Base-by-base conservation (phyloP, 2,888 invertebrate species). In the Belgica antarctica region DNA sequence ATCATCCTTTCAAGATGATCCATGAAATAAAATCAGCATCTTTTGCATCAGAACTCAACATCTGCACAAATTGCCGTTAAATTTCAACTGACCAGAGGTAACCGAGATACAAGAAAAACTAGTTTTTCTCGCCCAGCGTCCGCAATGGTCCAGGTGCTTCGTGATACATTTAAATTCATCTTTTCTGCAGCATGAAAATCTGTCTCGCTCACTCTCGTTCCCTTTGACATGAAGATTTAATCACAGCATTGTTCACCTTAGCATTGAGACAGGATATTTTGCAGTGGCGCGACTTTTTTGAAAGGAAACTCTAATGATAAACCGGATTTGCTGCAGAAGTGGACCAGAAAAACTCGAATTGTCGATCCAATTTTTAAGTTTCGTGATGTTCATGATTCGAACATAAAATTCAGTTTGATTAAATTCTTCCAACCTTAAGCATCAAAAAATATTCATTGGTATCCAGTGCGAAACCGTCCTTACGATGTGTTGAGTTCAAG, bases 361-460 rank as follows among this genome's bases (percentile, higher is more conserved):
- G 5, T 7, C 57, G 19, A n/a, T n/a, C n/a, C n/a, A n/a, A 22
- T 25, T 59, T 27, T 27, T 12, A 59, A 27, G 59, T 59, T 68
- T 70, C 70, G 41, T 70, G 59, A 70, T 70, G 27, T 36, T 17
- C 15, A 24, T n/a, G 61, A 70, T 59, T 17, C 27, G 22, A 36
- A 70, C n/a, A 24, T 61, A n/a, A 41, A 59, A 61, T 41, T 70
- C 70, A 70, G 70, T 70, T 70, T 70, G 70, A 61, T 70, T 70
- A 70, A 70, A 70, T 70, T 46, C 70, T 70, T 70, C 61, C 70
- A 70, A 61, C 70, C n/a, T 41, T 59, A 25, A 70, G 61, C 70
- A 70, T 70, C 70, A 68, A 68, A 68, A 68, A 68, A 68, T 68
- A 57, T 68, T 68, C 68, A 68, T 68, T 68, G 68, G 68, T 57